Evolutionary conservation across 1,140 invertebrate genomes (phyloP).

Genomic region (Monomorium pharaonis): DNA sequence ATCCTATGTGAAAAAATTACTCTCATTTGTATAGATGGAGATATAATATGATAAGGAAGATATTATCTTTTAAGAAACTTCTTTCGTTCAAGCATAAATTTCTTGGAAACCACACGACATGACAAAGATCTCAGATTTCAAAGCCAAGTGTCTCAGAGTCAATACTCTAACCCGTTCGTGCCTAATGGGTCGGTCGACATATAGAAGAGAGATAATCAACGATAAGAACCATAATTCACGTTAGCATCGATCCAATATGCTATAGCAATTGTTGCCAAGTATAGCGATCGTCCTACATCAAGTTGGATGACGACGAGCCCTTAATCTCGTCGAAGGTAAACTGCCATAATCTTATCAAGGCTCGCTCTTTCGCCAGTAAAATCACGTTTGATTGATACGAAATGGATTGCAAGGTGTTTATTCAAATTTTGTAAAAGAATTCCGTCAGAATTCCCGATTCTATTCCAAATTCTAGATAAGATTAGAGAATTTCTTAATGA

Average conservation of each 20-base stretch:
- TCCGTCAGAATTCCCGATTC: no score
- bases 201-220: constrained; percentile 38
- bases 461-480: no score
- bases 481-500: no score
- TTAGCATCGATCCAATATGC: constrained; percentile 24
- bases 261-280: not conserved
- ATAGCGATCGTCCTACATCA: constrained; percentile 1
- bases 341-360: not conserved
- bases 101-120: not conserved
- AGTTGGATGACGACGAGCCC: constrained; percentile 8
- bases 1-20: no score
- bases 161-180: constrained; percentile 33
- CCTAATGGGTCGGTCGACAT: not conserved
- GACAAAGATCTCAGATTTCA: constrained; percentile 27
- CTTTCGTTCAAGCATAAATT: not conserved
- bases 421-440: no score
- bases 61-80: not conserved
- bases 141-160: constrained; percentile 34
- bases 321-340: constrained; percentile 5
- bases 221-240: constrained; percentile 45
- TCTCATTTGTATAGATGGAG: no score
- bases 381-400: not conserved
- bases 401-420: not conserved
- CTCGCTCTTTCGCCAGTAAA: not conserved
- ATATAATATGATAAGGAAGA: not conserved